Conservation (phyloP, 92 coral and sea anemone species). For the Anthopleura xanthogrammica region DNA sequence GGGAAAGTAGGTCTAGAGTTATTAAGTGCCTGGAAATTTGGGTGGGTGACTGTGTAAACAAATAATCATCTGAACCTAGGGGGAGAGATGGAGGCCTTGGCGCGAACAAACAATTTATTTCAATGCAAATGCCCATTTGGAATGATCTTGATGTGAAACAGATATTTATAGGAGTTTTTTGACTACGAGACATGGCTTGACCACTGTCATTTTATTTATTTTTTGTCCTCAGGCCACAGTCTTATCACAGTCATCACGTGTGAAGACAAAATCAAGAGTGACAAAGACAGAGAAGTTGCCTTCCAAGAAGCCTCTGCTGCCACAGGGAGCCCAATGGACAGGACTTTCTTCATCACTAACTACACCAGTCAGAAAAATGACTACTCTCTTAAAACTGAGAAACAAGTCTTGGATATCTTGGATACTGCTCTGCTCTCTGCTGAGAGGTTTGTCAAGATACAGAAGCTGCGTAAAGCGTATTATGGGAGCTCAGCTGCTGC, state of each 20-base stretch:
- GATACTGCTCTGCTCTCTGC: conserved; percentile 70
- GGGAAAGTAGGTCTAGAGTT: no score
- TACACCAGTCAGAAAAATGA: conserved; percentile 41
- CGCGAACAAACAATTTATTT: no score
- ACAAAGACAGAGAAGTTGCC: conserved; percentile 54
- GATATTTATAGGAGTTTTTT: no score
- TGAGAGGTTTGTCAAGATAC: conserved; percentile 66
- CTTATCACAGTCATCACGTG: conserved; percentile 80
- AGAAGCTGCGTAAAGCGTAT: conserved; percentile 56
- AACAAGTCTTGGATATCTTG: conserved; percentile 55
- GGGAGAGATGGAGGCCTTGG: no score
- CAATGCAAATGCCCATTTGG: no score
- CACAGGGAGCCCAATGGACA: conserved; percentile 67
- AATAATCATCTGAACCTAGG: no score
- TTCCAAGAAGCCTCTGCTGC: conserved; percentile 62
- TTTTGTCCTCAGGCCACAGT: conserved; percentile 50
- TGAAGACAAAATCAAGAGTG: conserved; percentile 55
- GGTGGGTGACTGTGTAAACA: no score
- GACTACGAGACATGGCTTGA: no score
- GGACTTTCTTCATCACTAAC: conserved; percentile 72
- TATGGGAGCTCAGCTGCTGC: conserved; percentile 30
- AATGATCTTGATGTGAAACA: no score
- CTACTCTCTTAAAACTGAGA: conserved; percentile 45
- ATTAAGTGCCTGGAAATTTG: no score
- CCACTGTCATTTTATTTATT: no score